phyloP scores from a whole-genome alignment of 37 sponge, comb jelly and placozoan genomes.

The Hormiphora californensis region DNA sequence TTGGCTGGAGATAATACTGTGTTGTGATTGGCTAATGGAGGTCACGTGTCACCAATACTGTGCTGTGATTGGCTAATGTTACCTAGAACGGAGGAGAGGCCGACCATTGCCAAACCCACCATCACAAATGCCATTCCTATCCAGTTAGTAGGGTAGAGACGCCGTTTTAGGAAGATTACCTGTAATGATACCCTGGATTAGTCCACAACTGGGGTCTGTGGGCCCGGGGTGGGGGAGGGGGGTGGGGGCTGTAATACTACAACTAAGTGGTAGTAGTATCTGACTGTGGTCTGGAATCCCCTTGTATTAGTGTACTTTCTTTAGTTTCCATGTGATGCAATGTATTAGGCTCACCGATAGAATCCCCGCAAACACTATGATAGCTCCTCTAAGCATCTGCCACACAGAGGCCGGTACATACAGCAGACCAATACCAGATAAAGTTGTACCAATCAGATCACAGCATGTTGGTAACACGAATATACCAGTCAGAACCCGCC shows the following conservation, averaged over 20 bases:
- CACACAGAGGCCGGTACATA: constrained; percentile 57
- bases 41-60: no score
- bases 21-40: no score
- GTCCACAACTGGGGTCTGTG: no score
- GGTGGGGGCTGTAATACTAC: not conserved
- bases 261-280: not conserved
- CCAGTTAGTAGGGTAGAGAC: constrained; percentile 53
- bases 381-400: constrained; percentile 57
- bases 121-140: constrained; percentile 51
- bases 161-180: constrained; percentile 55
- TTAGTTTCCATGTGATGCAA: not conserved
- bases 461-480: constrained; percentile 56
- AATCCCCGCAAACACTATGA: constrained; percentile 55
- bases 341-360: constrained; percentile 18
- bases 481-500: constrained; percentile 45
- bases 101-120: constrained; percentile 18
- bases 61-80: no score
- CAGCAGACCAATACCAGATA: constrained; percentile 57
- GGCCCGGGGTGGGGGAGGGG: constrained; percentile 15
- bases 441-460: constrained; percentile 56
- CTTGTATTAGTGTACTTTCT: not conserved
- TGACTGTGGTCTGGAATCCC: not conserved
- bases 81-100: constrained; percentile 24
- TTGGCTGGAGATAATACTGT: no score
- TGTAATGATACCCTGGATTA: no score